Evolutionary conservation across 2,797 vertebrate genomes (phyloP).

Genomic region (Hippopotamyrus pictus): DNA sequence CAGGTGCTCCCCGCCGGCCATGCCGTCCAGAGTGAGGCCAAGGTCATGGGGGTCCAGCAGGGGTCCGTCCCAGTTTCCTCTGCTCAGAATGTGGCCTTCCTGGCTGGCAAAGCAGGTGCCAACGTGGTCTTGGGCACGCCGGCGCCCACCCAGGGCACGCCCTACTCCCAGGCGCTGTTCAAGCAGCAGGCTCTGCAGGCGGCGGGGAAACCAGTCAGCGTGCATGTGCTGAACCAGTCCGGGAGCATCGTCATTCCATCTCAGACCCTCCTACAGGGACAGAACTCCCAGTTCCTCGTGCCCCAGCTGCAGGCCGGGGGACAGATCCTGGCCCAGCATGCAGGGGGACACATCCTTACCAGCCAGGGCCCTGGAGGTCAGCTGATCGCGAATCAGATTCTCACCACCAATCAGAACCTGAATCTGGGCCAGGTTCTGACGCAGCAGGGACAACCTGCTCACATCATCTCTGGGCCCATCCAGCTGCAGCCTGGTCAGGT

Average conservation of each 20-base stretch:
- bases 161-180: slow-evolving; percentile 73
- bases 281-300: slow-evolving; percentile 86
- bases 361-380: slow-evolving; percentile 79
- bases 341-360: slow-evolving; percentile 74
- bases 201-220: slow-evolving; percentile 79
- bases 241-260: slow-evolving; percentile 91
- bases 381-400: slow-evolving; percentile 79
- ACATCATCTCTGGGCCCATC: slow-evolving; percentile 84
- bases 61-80: slow-evolving; percentile 56
- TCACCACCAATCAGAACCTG: slow-evolving; percentile 84
- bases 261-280: slow-evolving; percentile 77
- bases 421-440: slow-evolving; percentile 81
- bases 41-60: slow-evolving; percentile 64
- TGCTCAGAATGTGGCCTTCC: slow-evolving; percentile 82
- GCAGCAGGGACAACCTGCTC: slow-evolving; percentile 78
- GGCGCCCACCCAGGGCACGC: slow-evolving; percentile 54
- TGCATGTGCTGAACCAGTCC: slow-evolving; percentile 83
- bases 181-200: slow-evolving; percentile 69
- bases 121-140: slow-evolving; percentile 80
- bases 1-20: slow-evolving; percentile 53
- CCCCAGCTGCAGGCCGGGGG: slow-evolving; percentile 73
- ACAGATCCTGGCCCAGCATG: slow-evolving; percentile 80
- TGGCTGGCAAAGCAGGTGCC: slow-evolving; percentile 76
- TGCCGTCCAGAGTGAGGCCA: slow-evolving; percentile 62
- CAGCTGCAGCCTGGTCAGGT: slow-evolving; percentile 84